A percentile compares a stretch with the other conserved stretches of the same genome.
Conservation (phyloP, 2,113 vertebrate genomes). For the Thunnus maccoyii region DNA sequence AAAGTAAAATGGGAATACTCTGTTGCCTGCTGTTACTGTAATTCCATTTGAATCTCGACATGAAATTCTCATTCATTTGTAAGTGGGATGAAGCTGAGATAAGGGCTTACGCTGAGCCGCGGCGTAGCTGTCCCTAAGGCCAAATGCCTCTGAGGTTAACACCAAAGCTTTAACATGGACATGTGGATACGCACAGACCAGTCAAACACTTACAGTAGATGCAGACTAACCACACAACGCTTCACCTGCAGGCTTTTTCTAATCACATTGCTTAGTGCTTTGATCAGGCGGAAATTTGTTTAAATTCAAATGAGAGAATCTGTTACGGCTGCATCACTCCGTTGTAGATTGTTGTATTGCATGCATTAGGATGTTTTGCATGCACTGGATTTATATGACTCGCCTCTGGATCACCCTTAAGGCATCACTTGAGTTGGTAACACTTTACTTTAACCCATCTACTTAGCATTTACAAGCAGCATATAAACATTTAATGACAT, state of each 20-base stretch:
- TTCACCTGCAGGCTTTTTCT: slow-evolving; percentile 28
- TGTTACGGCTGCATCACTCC: neutral
- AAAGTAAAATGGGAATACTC: slow-evolving; percentile 44
- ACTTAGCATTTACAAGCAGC: neutral
- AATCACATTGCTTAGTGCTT: slow-evolving; percentile 2
- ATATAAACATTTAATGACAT: neutral
- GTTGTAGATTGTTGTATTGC: neutral
- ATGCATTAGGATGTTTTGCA: neutral
- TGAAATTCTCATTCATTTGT: slow-evolving; percentile 67
- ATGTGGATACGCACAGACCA: slow-evolving; percentile 42
- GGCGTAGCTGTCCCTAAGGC: slow-evolving; percentile 40
- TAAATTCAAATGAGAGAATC: slow-evolving; percentile 43
- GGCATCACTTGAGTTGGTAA: neutral
- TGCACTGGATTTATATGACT: neutral
- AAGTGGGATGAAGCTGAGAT: slow-evolving; percentile 55
- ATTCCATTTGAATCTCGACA: slow-evolving; percentile 60
- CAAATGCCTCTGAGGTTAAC: slow-evolving; percentile 57
- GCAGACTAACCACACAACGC: slow-evolving; percentile 21
- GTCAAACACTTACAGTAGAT: slow-evolving; percentile 31
- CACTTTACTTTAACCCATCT: no score
- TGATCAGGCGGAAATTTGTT: slow-evolving; percentile 40
- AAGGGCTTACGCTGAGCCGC: slow-evolving; percentile 54
- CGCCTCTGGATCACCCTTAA: neutral
- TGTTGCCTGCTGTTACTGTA: slow-evolving; percentile 49
- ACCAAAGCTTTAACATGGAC: slow-evolving; percentile 33